Percentiles rank a stretch among this genome's conserved stretches.
Conservation (phyloP, 1,140 invertebrate species). For the Apis florea region DNA sequence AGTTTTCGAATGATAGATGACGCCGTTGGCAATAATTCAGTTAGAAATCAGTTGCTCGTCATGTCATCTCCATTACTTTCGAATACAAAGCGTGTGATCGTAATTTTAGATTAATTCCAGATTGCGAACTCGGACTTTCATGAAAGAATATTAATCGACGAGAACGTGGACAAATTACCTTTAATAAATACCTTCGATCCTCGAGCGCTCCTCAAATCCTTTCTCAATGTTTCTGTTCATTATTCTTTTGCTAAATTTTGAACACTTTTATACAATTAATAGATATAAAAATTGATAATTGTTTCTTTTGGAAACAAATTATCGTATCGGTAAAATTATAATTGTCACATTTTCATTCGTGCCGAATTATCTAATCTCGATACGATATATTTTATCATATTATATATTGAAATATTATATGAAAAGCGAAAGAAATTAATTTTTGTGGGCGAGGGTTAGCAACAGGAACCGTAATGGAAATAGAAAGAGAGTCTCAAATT, state of each 20-base stretch:
- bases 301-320: no score
- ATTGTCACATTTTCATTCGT: no score
- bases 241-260: neutral
- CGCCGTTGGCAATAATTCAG: slow-evolving; percentile 52
- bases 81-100: slow-evolving; percentile 10
- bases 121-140: neutral
- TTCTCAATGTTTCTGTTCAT: slow-evolving; percentile 18
- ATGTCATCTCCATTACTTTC: neutral
- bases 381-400: neutral
- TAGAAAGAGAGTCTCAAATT: slow-evolving; percentile 8
- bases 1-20: slow-evolving; percentile 47
- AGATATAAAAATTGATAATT: no score
- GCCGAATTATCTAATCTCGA: no score
- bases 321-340: no score
- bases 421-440: neutral
- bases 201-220: neutral
- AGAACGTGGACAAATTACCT: slow-evolving; percentile 30
- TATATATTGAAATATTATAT: neutral
- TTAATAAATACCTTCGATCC: slow-evolving; percentile 26
- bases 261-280: no score
- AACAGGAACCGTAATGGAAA: slow-evolving; percentile 18
- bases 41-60: slow-evolving; percentile 24
- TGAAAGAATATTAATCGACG: slow-evolving; percentile 25
- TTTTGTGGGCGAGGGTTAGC: neutral
- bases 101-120: slow-evolving; percentile 26